Base-by-base conservation (phyloP, 2,888 invertebrate genomes). In the Papilio demoleus region DNA sequence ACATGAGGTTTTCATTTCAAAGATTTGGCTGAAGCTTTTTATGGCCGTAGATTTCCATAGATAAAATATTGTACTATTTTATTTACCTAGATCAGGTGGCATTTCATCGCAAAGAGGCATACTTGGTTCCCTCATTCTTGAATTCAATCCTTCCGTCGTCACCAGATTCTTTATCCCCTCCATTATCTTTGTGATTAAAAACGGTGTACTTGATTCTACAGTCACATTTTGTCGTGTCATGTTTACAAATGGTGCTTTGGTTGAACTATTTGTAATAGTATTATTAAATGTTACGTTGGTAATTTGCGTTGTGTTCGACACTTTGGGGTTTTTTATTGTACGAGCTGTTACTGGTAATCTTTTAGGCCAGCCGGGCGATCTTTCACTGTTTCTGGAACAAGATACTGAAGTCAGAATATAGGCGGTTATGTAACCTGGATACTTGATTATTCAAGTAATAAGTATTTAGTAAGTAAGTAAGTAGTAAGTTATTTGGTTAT, bases 41-140 rank as follows among this genome's bases (percentile, higher is more conserved):
- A n/a, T n/a, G n/a, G n/a, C n/a, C n/a, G n/a, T n/a, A n/a, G n/a
- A n/a, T n/a, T n/a, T n/a, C n/a, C n/a, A n/a, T n/a, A n/a, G n/a
- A 17, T 45, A 19, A 45, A 42, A 45, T 22, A 22, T 45, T 45
- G 24, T 45, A 27, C n/a, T n/a, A 14, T 27, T 47, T 45, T 3
- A 47, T 90, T 93, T 84, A 95, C 95, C 94, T 81, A 96, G 93
- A 86, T 94, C 94, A 40, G 94, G 94, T 36, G 95, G 95, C 60
- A 94, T 88, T 70, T 89, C 89, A 17, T 95, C 95, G 84, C 96
- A 96, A 27, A 87, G 82, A 72, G 83, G 93, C 85, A 83, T 81
- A 72, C 42, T 80, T 77, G 83, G 83, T 74, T 84, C 86, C 66
- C 77, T 86, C 71, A 76, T 80, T 68, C 77, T 83, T n/a, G 78